Percentiles rank a stretch among this genome's conserved stretches.
Conservation (phyloP, 2,797 vertebrate genomes). For the Aphelocoma californica region DNA sequence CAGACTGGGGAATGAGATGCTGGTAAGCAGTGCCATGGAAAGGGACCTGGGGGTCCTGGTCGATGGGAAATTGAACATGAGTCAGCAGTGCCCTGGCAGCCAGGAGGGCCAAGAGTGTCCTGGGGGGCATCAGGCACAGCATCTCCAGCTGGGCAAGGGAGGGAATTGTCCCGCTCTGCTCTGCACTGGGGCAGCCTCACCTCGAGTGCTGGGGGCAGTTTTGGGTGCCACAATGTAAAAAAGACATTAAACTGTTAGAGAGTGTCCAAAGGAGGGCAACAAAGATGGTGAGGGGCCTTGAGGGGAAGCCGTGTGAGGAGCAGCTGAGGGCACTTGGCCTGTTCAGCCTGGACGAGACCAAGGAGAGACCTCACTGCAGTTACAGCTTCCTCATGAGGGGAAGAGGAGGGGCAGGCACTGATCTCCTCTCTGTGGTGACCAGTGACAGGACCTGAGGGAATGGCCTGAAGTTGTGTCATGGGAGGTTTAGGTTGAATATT, state of each 20-base stretch:
- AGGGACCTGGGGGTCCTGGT: neutral
- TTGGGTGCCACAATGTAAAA: fast-evolving
- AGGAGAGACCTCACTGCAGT: neutral
- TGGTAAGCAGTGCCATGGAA: fast-evolving
- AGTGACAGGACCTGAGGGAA: neutral
- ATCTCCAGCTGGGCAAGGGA: fast-evolving
- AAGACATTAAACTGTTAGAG: fast-evolving
- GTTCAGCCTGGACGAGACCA: neutral
- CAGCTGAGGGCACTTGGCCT: fast-evolving
- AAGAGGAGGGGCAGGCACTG: neutral
- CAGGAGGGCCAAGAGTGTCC: neutral
- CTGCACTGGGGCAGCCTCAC: neutral
- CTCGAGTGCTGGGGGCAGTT: neutral
- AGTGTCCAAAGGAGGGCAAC: neutral
- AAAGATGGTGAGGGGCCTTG: neutral
- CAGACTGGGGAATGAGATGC: neutral
- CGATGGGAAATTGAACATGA: fast-evolving
- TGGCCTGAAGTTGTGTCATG: neutral
- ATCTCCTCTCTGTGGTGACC: neutral
- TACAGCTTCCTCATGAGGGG: fast-evolving
- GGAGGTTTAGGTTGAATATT: neutral
- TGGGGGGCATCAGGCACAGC: neutral
- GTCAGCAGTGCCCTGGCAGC: neutral
- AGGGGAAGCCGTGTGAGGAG: neutral
- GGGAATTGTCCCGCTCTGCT: neutral